Evolutionary conservation across 2,113 vertebrate species (phyloP).

Genomic region (Sinocyclocheilus maitianheensis): DNA sequence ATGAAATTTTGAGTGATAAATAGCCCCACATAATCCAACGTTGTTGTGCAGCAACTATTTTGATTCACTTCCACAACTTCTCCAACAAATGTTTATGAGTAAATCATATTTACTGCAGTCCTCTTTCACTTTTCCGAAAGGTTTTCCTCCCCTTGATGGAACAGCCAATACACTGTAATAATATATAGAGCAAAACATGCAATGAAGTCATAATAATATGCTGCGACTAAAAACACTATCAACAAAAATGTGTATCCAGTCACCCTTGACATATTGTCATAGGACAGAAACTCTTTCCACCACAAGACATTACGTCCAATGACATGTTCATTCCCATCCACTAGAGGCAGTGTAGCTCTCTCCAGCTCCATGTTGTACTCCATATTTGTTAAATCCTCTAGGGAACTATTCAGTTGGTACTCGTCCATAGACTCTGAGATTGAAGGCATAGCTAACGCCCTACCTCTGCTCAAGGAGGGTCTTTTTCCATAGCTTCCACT

Average conservation of each 20-base stretch:
- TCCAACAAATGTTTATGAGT: neutral
- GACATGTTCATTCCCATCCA: conserved; percentile 59
- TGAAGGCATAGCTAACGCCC: conserved; percentile 64
- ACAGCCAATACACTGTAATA: conserved; percentile 87
- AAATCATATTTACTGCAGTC: neutral
- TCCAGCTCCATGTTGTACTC: conserved; percentile 25
- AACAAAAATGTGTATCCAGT: conserved; percentile 78
- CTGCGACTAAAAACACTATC: conserved; percentile 80
- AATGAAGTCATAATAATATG: conserved; percentile 87
- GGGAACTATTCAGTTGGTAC: conserved; percentile 53
- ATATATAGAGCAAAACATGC: conserved; percentile 88
- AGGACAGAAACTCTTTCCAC: conserved; percentile 70
- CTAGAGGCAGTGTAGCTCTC: conserved; percentile 5
- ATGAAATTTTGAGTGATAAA: neutral
- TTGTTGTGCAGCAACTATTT: neutral
- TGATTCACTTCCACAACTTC: neutral
- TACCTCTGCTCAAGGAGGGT: conserved; percentile 54
- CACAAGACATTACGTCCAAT: conserved; percentile 51
- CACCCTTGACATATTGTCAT: conserved; percentile 75
- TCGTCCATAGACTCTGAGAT: conserved; percentile 73
- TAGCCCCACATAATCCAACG: neutral
- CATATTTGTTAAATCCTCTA: conserved; percentile 33
- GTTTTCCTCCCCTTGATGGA: conserved; percentile 75
- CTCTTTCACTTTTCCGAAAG: conserved; percentile 43
- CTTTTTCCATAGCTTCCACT: conserved; percentile 50